These are phyloP conservation scores for Brachyhypopomus occidentalis DNA, from an alignment of 2,113 vertebrate species.

Conservation along the genomic window DNA sequence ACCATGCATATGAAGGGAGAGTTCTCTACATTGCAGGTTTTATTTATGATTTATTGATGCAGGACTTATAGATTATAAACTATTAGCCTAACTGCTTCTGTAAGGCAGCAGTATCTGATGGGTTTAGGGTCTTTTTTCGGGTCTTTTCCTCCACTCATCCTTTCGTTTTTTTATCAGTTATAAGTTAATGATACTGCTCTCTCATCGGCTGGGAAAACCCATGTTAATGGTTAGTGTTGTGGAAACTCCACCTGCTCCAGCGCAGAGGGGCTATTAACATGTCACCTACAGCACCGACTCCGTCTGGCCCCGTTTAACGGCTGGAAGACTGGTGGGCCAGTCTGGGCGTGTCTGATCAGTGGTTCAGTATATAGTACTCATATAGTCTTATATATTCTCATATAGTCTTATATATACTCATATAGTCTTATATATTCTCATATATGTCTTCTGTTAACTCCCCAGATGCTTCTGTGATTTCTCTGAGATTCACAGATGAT, in stretches of 20 bases:
- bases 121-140: too few relatives aligned
- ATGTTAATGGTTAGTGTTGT: slow-evolving; percentile 55
- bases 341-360: background rate
- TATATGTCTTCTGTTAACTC: background rate
- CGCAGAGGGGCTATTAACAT: slow-evolving; percentile 61
- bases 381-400: background rate
- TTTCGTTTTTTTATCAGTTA: background rate
- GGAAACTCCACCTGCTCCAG: slow-evolving; percentile 53
- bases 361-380: too few relatives aligned
- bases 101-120: too few relatives aligned
- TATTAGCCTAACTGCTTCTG: too few relatives aligned
- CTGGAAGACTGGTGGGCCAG: slow-evolving; percentile 11
- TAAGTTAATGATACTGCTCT: slow-evolving; percentile 61
- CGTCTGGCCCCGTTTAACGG: slow-evolving; percentile 49
- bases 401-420: too few relatives aligned
- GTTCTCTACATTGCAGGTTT: too few relatives aligned
- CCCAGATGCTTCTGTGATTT: background rate
- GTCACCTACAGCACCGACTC: slow-evolving; percentile 58
- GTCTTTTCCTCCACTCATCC: background rate
- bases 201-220: slow-evolving; percentile 65
- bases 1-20: too few relatives aligned
- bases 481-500: background rate
- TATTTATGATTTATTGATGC: too few relatives aligned
- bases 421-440: too few relatives aligned
- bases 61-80: too few relatives aligned